Percentiles rank a stretch among this genome's conserved stretches.
These are phyloP conservation scores for Tetraneura akinire DNA, from an alignment of 1,140 invertebrate species.

Conservation along the genomic window DNA sequence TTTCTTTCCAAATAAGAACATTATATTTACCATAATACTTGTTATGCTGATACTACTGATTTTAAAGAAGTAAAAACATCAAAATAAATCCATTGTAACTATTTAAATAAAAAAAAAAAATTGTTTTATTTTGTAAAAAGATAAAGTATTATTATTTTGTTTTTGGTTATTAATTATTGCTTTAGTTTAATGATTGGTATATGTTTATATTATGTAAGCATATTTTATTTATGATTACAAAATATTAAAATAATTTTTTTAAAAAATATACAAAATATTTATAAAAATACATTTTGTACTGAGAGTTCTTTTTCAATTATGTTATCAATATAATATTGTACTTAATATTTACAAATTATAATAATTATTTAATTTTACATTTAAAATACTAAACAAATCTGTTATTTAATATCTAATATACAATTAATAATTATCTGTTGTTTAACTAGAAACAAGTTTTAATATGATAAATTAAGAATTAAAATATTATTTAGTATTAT, in stretches of 20 bases:
- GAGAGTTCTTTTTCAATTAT: not conserved
- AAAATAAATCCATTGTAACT: slow-evolving; percentile 12
- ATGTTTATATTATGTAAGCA: not conserved
- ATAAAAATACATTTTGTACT: not conserved
- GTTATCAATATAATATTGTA: too few species aligned
- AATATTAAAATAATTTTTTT: slow-evolving; percentile 3
- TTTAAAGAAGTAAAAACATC: not conserved
- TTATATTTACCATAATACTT: not conserved
- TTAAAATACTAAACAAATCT: too few species aligned
- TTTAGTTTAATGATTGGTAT: not conserved
- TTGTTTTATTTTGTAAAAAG: slow-evolving; percentile 37
- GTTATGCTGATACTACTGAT: not conserved
- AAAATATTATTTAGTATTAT: too few species aligned
- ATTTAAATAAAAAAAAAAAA: not conserved
- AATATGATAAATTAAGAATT: too few species aligned
- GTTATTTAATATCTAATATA: too few species aligned
- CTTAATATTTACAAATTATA: too few species aligned
- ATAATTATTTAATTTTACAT: too few species aligned
- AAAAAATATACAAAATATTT: slow-evolving; percentile 9
- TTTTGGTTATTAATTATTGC: slow-evolving; percentile 35
- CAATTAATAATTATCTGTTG: too few species aligned
- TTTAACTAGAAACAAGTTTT: too few species aligned
- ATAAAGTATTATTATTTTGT: slow-evolving; percentile 31
- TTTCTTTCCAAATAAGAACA: not conserved
- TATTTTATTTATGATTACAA: not conserved